phyloP scores from a whole-genome alignment of 2,888 invertebrate genomes.

The Kuschelorhynchus macadamiae region DNA sequence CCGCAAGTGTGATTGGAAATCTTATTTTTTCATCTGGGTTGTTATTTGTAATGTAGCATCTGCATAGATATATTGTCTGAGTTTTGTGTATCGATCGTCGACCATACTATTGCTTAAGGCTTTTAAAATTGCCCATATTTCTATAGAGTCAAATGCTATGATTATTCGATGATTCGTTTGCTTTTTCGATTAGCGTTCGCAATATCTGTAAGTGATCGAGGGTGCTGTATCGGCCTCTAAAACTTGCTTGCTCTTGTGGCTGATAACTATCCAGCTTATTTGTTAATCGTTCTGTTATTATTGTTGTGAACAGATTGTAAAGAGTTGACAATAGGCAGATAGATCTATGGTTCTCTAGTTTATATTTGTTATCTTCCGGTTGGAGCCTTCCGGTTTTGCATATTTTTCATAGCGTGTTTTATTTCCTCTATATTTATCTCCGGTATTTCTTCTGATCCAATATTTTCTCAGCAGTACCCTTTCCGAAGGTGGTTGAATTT shows the following conservation, averaged over 20 bases:
- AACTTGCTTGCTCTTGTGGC: background rate
- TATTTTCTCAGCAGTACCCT: background rate
- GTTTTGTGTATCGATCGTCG: too few relatives aligned
- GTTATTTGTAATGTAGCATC: too few relatives aligned
- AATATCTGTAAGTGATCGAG: background rate
- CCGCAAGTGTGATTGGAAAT: too few relatives aligned
- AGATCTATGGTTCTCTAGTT: background rate
- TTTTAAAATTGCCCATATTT: constrained; percentile 5
- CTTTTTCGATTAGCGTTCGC: background rate
- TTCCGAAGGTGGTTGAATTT: constrained; percentile 6
- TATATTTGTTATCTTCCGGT: background rate
- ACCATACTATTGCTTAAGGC: background rate
- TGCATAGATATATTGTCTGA: too few relatives aligned
- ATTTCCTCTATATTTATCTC: background rate
- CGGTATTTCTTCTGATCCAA: constrained; percentile 11
- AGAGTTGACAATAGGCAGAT: background rate
- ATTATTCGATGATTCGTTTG: constrained; percentile 1
- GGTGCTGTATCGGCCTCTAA: background rate
- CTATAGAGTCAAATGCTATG: constrained; percentile 13
- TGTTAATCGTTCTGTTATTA: background rate
- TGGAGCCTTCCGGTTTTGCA: background rate
- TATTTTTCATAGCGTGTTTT: background rate
- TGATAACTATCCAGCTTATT: background rate
- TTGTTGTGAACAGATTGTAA: background rate
- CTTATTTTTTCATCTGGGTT: too few relatives aligned